phyloP scores from a whole-genome alignment of 2,797 vertebrate species.

The Jordanella pulchra region DNA sequence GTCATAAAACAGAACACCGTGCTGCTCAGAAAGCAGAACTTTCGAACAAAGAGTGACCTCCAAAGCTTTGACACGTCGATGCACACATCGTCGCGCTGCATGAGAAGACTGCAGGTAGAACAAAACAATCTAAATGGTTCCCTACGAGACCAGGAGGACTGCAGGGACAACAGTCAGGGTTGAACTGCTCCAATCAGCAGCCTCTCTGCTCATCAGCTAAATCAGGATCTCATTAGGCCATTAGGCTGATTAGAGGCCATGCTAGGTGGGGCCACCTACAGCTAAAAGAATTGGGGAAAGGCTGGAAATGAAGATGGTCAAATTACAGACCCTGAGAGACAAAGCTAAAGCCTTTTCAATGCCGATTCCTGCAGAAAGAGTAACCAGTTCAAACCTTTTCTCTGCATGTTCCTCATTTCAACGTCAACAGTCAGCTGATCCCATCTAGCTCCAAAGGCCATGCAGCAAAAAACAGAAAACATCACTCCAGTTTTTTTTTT shows the following conservation, averaged over 20 bases:
- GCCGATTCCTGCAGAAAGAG: slow-evolving; percentile 70
- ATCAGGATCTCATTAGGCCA: slow-evolving; percentile 46
- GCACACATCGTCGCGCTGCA: slow-evolving; percentile 20
- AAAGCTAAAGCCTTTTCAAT: slow-evolving; percentile 62
- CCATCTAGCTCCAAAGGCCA: slow-evolving; percentile 14
- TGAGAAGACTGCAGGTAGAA: slow-evolving; percentile 1
- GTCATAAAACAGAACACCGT: slow-evolving; percentile 38
- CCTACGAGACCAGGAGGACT: slow-evolving; percentile 27
- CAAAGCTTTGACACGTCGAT: slow-evolving; percentile 26
- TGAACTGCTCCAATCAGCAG: slow-evolving; percentile 41
- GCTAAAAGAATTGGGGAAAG: slow-evolving; percentile 55
- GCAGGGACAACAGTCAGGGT: slow-evolving; percentile 11
- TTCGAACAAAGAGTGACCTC: slow-evolving; percentile 53
- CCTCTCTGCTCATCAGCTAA: slow-evolving; percentile 54
- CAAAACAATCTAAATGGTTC: slow-evolving; percentile 8
- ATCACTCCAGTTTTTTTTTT: not conserved
- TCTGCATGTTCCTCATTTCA: slow-evolving; percentile 57
- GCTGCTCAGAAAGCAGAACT: slow-evolving; percentile 44
- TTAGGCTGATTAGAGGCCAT: slow-evolving; percentile 55
- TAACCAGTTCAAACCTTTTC: slow-evolving; percentile 54
- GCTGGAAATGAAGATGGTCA: slow-evolving; percentile 51
- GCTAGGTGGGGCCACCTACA: slow-evolving; percentile 50
- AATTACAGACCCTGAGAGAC: slow-evolving; percentile 51
- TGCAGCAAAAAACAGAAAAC: slow-evolving; percentile 12
- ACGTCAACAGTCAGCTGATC: slow-evolving; percentile 32